A percentile compares a stretch with the other conserved stretches of the same genome.
These are phyloP conservation scores for Ptychoptera albimana DNA, from an alignment of 2,888 invertebrate species.

Conservation along the genomic window DNA sequence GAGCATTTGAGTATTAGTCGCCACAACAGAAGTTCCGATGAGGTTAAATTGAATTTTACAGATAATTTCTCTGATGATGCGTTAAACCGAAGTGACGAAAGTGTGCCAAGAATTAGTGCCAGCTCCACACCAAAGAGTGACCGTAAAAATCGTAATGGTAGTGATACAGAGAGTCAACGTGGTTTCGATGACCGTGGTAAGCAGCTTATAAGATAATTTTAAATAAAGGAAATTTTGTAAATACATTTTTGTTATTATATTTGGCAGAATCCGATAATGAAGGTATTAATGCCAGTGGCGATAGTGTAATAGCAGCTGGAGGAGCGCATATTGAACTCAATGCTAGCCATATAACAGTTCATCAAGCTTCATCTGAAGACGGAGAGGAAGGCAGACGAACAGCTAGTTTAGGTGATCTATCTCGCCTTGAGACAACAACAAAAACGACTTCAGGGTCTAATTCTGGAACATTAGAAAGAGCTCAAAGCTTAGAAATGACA, in stretches of 20 bases:
- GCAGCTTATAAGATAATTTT: neutral
- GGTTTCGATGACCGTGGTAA: slow-evolving; percentile 3
- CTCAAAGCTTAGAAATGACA: slow-evolving; percentile 65
- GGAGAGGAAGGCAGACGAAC: slow-evolving; percentile 53
- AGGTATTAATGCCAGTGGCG: slow-evolving; percentile 15
- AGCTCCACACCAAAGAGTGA: slow-evolving; percentile 36
- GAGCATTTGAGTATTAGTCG: too few relatives aligned
- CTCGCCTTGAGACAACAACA: slow-evolving; percentile 42
- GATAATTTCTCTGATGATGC: slow-evolving; percentile 20
- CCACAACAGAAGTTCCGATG: neutral
- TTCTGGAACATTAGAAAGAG: slow-evolving; percentile 49
- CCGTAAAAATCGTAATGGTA: slow-evolving; percentile 18
- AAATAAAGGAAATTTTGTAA: neutral
- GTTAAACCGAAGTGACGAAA: slow-evolving; percentile 24
- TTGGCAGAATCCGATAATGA: slow-evolving; percentile 9
- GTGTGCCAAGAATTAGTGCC: slow-evolving; percentile 18
- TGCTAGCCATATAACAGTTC: slow-evolving; percentile 55
- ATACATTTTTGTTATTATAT: neutral
- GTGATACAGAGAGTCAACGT: slow-evolving; percentile 2
- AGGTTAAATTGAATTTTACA: slow-evolving; percentile 12
- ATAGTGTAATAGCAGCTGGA: slow-evolving; percentile 32
- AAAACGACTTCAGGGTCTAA: slow-evolving; percentile 11
- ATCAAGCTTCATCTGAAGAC: slow-evolving; percentile 25
- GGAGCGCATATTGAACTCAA: slow-evolving; percentile 55
- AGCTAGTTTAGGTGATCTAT: slow-evolving; percentile 63